These are phyloP conservation scores for Galaxea fascicularis DNA, from an alignment of 92 coral and sea anemone species.

Conservation along the genomic window DNA sequence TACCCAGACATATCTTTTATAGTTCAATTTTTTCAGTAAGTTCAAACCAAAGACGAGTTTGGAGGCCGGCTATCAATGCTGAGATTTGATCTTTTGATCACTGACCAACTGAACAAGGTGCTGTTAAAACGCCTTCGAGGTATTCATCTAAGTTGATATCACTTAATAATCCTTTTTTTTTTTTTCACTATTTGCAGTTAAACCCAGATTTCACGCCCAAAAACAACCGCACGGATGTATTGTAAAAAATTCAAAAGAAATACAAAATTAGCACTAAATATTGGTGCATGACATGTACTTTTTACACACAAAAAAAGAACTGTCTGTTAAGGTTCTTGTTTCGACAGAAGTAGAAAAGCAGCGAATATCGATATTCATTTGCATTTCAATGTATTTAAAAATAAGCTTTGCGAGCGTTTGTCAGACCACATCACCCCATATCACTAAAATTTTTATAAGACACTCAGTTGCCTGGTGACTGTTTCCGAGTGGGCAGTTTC, in stretches of 20 bases:
- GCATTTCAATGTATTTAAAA: neutral
- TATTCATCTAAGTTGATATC: neutral
- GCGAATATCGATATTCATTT: neutral
- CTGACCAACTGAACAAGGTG: neutral
- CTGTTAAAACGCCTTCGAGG: neutral
- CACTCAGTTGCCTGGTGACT: conserved; percentile 14
- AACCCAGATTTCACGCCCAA: too few relatives aligned
- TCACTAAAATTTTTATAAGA: conserved; percentile 3
- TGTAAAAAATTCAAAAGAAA: too few relatives aligned
- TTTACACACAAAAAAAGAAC: too few relatives aligned
- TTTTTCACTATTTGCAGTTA: too few relatives aligned
- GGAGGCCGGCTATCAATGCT: neutral
- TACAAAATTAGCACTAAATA: too few relatives aligned
- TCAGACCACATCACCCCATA: conserved; percentile 25
- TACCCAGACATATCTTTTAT: neutral
- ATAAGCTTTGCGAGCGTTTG: neutral
- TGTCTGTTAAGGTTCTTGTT: too few relatives aligned
- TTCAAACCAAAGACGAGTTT: neutral
- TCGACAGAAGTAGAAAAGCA: neutral
- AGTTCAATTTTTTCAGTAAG: neutral
- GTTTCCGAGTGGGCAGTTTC: neutral
- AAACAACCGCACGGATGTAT: too few relatives aligned
- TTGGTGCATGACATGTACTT: too few relatives aligned
- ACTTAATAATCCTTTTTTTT: neutral
- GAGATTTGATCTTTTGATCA: conserved; percentile 33